Evolutionary conservation across 2,888 invertebrate species (phyloP), one percentile per base, ranked within the genome.

Genomic region (Diabrotica balteata): DNA sequence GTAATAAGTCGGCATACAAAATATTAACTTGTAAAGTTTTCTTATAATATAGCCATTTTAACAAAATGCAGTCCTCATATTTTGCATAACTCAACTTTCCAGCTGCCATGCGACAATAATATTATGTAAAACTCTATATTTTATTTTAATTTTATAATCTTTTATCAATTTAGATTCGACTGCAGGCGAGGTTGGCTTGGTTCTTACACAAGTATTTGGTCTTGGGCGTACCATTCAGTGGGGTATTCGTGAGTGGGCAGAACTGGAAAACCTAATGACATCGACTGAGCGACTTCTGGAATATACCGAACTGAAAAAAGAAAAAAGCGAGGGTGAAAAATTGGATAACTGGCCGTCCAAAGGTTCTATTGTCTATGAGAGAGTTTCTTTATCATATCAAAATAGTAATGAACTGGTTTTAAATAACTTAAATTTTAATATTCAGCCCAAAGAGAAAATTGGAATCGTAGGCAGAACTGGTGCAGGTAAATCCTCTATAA

Each of bases 241-340:
- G 87, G 87, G 86, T 4, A 85, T 89, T 47, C 86, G 96, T 3
- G 96, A 96, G 83, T 95, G 95, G 77, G 94, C 96, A 0, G 96
- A 97, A 82, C 82, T 84, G 7, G 84, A 84, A 81, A 95, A 93
- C 79, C 91, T 90, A 75, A 93, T 95, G 94, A 94, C 93, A 4
- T 91, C 93, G 8, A 96, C 97, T 0, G 97, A 98, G 84, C 89
- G 96, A 82, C 87, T 92, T 0, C 52, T 80, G 49, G 84, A 83
- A 72, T 83, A 84, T 63, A 79, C 86, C 17, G 17, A 17, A 17
- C 17, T 17, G 17, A 17, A 17, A 0, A 81, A 86, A 11, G 78
- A 90, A 8, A 83, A 86, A 69, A 75, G 77, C 8, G 85, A 86
- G 74, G 85, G 87, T 8, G 46, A 46, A 46, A 46, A 46, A 46